Conservation (phyloP, 2,888 invertebrate species). For the Ophion ellenae region DNA sequence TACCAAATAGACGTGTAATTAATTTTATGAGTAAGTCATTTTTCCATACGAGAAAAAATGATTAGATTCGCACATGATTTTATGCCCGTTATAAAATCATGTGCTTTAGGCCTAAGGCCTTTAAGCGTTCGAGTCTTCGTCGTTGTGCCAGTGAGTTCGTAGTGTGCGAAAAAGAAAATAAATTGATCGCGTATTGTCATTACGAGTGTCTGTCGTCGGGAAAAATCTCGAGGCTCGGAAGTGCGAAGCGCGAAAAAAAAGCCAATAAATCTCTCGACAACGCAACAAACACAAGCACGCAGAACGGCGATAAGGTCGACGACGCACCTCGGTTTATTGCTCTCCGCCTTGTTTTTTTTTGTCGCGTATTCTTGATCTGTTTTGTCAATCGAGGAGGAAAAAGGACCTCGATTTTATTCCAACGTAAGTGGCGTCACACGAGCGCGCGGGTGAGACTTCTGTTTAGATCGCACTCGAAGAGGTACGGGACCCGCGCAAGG, state of each 20-base stretch:
- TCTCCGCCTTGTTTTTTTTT: neutral
- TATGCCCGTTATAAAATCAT: no score
- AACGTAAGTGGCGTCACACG: constrained; percentile 7
- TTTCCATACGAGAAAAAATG: no score
- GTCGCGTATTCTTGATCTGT: neutral
- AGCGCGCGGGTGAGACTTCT: neutral
- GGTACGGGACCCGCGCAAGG: constrained; percentile 15
- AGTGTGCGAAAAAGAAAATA: neutral
- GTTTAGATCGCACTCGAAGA: constrained; percentile 21
- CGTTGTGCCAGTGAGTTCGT: neutral
- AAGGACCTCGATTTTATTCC: neutral
- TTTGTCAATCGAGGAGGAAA: neutral
- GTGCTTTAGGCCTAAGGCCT: no score
- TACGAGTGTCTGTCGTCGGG: neutral
- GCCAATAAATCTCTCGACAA: neutral
- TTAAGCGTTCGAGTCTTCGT: neutral
- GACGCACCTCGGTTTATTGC: neutral
- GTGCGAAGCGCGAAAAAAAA: neutral
- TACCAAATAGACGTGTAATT: no score
- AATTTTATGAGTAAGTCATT: no score
- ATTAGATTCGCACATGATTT: no score
- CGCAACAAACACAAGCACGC: neutral
- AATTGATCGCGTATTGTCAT: neutral
- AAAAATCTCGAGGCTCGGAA: neutral
- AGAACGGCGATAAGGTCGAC: neutral